Conservation (phyloP, 2,888 invertebrate genomes). For the Eilema griseolum region DNA sequence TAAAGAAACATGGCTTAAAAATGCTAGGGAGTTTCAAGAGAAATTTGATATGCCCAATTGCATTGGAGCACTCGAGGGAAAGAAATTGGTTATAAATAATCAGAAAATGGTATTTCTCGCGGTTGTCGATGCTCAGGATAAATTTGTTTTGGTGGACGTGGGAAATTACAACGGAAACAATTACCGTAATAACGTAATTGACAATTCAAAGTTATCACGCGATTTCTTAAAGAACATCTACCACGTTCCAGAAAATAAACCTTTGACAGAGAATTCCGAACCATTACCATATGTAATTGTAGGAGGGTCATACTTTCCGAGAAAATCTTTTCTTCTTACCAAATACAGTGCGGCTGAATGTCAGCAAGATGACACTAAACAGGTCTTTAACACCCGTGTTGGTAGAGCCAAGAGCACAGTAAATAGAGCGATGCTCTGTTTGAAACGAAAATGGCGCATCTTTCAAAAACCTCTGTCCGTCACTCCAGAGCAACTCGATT, state of each 20-base stretch:
- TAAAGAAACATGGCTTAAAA: constrained; percentile 10
- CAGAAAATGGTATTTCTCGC: constrained; percentile 11
- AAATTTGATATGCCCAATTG: constrained; percentile 16
- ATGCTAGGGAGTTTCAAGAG: background rate
- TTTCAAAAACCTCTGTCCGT: background rate
- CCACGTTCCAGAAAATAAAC: background rate
- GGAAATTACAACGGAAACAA: background rate
- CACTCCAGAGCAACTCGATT: background rate
- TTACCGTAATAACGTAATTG: constrained; percentile 5
- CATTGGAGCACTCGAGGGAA: constrained; percentile 16
- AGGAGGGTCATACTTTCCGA: constrained; percentile 3
- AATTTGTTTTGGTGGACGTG: constrained; percentile 9
- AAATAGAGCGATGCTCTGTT: constrained; percentile 1
- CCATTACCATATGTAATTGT: constrained; percentile 12
- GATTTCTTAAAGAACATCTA: background rate
- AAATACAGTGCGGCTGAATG: constrained; percentile 13
- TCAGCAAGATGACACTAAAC: background rate
- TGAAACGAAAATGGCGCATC: background rate
- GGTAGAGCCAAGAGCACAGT: constrained; percentile 3
- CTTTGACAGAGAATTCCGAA: background rate
- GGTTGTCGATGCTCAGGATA: constrained; percentile 5
- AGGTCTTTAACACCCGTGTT: constrained; percentile 9
- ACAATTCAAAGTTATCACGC: background rate
- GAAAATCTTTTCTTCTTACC: constrained; percentile 6
- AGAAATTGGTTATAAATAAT: background rate